Percentiles rank a stretch among this genome's conserved stretches.
Evolutionary conservation across 2,113 vertebrate species (phyloP).

Genomic region (Macaca nemestrina): DNA sequence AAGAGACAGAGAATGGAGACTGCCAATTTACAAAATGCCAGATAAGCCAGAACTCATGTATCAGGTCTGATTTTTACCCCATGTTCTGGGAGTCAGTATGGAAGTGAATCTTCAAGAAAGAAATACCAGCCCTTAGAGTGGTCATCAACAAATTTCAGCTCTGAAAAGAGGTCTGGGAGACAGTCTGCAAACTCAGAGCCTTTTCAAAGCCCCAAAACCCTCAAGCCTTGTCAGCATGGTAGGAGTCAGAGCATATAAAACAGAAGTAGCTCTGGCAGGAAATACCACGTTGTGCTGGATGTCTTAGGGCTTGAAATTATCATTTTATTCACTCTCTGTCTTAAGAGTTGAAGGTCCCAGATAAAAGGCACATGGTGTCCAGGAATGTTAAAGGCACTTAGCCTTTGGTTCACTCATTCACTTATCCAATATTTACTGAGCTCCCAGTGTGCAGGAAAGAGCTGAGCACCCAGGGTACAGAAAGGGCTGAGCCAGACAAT

Average conservation of each 20-base stretch:
- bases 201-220: neutral
- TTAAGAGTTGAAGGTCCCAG: neutral
- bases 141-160: neutral
- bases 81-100: neutral
- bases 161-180: neutral
- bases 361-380: neutral
- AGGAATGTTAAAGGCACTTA: neutral
- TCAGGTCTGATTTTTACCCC: neutral
- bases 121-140: neutral
- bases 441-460: neutral
- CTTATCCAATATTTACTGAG: neutral
- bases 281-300: neutral
- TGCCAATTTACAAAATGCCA: neutral
- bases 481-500: neutral
- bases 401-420: neutral
- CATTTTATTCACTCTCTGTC: neutral
- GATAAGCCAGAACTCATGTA: neutral
- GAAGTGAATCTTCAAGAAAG: neutral
- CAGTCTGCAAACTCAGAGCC: neutral
- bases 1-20: neutral
- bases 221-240: rapidly evolving
- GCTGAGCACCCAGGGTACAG: neutral
- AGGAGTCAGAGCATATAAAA: rapidly evolving
- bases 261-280: neutral
- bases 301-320: neutral